Base-by-base conservation (phyloP, 2,888 invertebrate genomes). In the Beris chalybata region DNA sequence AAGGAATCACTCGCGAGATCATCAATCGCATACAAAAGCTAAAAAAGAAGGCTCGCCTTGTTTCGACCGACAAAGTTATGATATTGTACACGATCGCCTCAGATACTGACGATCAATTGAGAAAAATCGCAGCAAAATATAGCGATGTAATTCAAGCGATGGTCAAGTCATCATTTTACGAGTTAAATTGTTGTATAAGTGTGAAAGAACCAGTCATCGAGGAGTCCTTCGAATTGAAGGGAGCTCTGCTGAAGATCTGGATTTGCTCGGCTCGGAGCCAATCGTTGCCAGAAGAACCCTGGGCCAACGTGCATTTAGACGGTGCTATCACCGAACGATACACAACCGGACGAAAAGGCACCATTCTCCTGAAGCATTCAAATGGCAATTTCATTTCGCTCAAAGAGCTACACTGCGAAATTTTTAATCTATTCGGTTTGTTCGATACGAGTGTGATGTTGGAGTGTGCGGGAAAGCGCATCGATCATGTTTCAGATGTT, bases 21-120 rank as follows among this genome's bases (percentile, higher is more conserved):
- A 92, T 97, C 67, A 99, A 98, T 78, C 87, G 98, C 65, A 87
- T 99, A 38, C 99, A 99, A 78, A 97, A 96, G 79, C 83, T 99
- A 11, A 85, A 98, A 67, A 99, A 99, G 81, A 95, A 95, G 82
- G 96, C 93, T 0, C 89, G 91, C 74, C 84, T 97, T 44, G 90
- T 95, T 29, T 97, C 97, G 0, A 90, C 94, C 0, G 97, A 98
- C 81, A 89, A 90, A 70, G 93, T 97, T 5, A 85, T 87, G 47
- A 90, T 95, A 11, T 94, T 87, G 79, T 94, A 91, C 32, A 32
- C 22, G 13, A 82, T 85, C 38, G 85, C 90, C 2, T 82, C 81
- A 54, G 87, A 86, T 68, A 9, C 12, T 5, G 9, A 5, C 22
- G n/a, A 12, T 44, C 87, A 87, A 71, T 82, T 93, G 48, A 79